phyloP scores from a whole-genome alignment of 1,140 invertebrate species.

The Magallana ariakensis region DNA sequence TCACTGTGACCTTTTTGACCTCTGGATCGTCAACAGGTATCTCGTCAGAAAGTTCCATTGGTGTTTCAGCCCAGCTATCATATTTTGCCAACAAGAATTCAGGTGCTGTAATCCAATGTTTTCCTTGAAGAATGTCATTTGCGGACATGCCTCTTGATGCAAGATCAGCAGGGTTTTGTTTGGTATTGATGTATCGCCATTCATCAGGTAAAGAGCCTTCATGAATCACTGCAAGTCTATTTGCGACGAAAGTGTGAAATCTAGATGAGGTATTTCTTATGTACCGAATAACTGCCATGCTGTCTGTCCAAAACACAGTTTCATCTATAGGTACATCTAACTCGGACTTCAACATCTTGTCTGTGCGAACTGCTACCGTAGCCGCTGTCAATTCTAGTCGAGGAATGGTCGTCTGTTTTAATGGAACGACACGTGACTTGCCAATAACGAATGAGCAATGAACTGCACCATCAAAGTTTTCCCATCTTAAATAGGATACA shows the following conservation, averaged over 20 bases:
- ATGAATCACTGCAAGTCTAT: slow-evolving; percentile 57
- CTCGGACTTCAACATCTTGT: slow-evolving; percentile 49
- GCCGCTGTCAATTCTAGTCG: slow-evolving; percentile 59
- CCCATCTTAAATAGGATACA: slow-evolving; percentile 63
- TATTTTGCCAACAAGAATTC: slow-evolving; percentile 13
- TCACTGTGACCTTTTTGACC: slow-evolving; percentile 25
- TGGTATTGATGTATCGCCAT: slow-evolving; percentile 54
- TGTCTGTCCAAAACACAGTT: slow-evolving; percentile 61
- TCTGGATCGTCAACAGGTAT: slow-evolving; percentile 43
- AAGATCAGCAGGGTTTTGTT: slow-evolving; percentile 61
- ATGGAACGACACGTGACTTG: slow-evolving; percentile 62
- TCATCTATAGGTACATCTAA: slow-evolving; percentile 49
- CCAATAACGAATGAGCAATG: slow-evolving; percentile 65
- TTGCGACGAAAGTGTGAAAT: slow-evolving; percentile 63
- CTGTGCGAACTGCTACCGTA: slow-evolving; percentile 65
- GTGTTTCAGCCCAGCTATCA: neutral
- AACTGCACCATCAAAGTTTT: slow-evolving; percentile 37
- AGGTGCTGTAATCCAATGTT: slow-evolving; percentile 46
- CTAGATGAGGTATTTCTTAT: slow-evolving; percentile 55
- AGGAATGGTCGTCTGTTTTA: slow-evolving; percentile 55
- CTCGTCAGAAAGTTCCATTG: neutral
- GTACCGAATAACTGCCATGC: slow-evolving; percentile 57
- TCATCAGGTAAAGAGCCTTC: slow-evolving; percentile 42
- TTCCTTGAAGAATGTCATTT: slow-evolving; percentile 1
- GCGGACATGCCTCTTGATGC: slow-evolving; percentile 58